Evolutionary conservation across 1,140 invertebrate genomes (phyloP), one percentile per base, ranked within the genome.

Genomic region (Choristoneura fumiferana): DNA sequence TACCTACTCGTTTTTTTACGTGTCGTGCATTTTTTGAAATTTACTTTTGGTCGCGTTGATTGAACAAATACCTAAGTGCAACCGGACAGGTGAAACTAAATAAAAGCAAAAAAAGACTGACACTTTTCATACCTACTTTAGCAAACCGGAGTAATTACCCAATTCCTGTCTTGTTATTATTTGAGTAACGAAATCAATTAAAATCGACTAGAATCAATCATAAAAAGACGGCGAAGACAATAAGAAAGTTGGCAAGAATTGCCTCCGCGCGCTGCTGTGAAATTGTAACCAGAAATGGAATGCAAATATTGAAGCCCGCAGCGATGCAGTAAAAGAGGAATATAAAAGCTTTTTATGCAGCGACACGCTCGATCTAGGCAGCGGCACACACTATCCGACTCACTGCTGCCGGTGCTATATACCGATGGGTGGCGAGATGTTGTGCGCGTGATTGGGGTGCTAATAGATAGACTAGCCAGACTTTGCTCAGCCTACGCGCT

Each of bases 221-320:
- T 59, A 59, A 67, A 64, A 61, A 66, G 61, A 58, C 54, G 43
- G 37, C 38, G 10, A 39, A 45, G 61, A 69, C 58, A 65, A 62
- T 73, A 67, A 67, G 60, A 55, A 67, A 65, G 49, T 79, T 74
- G 65, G 56, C 69, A 70, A 73, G 80, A 71, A 81, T 77, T 78
- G 72, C 72, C 71, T 73, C 71, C 63, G 60, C 58, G 66, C 69
- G 15, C 45, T 45, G 66, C 59, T 40, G 63, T 69, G 72, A 76
- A 80, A 81, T 78, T 76, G 69, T 73, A 75, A 72, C 68, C 70
- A 76, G 80, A 76, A 84, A 80, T 81, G 73, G 72, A 82, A 84
- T 76, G 76, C 80, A 83, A 84, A 83, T 84, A 84, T 82, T 82
- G 73, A 74, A 79, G 77, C 62, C 67, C 65, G 65, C 65, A 68